Conservation (phyloP, 2,113 vertebrate species). For the Xenopus laevis region DNA sequence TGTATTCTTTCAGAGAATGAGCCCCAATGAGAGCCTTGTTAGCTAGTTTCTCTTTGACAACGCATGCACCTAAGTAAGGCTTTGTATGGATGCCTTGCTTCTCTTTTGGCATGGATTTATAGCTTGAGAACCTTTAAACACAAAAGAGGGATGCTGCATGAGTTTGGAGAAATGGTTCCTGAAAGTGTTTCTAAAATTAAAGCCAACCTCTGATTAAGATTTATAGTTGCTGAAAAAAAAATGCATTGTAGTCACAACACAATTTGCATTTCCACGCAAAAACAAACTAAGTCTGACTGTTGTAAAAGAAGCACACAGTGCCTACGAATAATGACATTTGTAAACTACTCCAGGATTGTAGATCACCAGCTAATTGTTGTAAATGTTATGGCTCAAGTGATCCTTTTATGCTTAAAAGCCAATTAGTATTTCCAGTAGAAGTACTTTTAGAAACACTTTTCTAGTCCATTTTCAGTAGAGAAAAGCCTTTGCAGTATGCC, state of each 20-base stretch:
- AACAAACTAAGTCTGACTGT: no score
- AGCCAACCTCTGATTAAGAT: not conserved
- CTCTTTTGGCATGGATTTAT: constrained; percentile 42
- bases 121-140: constrained; percentile 35
- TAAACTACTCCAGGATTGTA: no score
- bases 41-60: not conserved
- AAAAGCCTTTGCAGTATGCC: constrained; percentile 22
- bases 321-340: no score
- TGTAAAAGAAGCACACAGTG: no score
- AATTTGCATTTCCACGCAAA: no score
- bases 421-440: no score
- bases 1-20: not conserved
- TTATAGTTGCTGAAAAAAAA: no score
- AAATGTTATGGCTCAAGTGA: no score
- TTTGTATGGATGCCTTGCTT: not conserved
- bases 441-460: constrained; percentile 48
- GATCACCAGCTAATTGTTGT: no score
- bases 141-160: constrained; percentile 42
- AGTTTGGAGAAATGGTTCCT: constrained; percentile 1
- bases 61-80: constrained; percentile 20
- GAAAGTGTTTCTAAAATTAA: constrained; percentile 47
- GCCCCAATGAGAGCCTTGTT: not conserved
- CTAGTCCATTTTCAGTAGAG: not conserved
- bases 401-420: no score
- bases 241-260: no score